Evolutionary conservation across 2,797 vertebrate species (phyloP).

Genomic region (Yasuhikotakia modesta): DNA sequence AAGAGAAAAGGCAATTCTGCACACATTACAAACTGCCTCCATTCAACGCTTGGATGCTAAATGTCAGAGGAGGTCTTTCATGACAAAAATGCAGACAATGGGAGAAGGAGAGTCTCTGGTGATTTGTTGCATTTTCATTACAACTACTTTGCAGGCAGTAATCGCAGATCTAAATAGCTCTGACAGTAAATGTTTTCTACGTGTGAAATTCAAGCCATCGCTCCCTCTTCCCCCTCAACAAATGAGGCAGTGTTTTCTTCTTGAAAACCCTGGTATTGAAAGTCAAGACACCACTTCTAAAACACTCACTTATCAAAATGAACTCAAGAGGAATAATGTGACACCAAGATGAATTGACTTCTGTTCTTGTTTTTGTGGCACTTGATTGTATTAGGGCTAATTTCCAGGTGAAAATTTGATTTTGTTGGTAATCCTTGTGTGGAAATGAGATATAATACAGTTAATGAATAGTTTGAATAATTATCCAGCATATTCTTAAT

Average conservation of each 20-base stretch:
- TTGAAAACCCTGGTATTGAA: conserved; percentile 69
- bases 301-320: conserved; percentile 61
- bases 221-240: conserved; percentile 58
- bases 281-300: conserved; percentile 66
- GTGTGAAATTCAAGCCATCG: conserved; percentile 70
- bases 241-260: conserved; percentile 68
- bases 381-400: conserved; percentile 37
- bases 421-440: conserved; percentile 20
- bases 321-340: conserved; percentile 55
- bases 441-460: conserved; percentile 26
- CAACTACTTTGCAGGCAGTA: conserved; percentile 71
- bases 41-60: conserved; percentile 75
- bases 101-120: conserved; percentile 63
- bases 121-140: conserved; percentile 77
- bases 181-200: conserved; percentile 73
- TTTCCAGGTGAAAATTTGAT: conserved; percentile 26
- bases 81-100: conserved; percentile 54
- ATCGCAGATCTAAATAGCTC: conserved; percentile 75
- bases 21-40: conserved; percentile 80
- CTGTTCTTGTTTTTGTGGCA: conserved; percentile 37
- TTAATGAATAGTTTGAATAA: neutral
- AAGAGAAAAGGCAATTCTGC: conserved; percentile 81
- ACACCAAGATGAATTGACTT: conserved; percentile 56
- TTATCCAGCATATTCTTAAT: neutral
- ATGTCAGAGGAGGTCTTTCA: conserved; percentile 76